phyloP scores from a whole-genome alignment of 1,140 invertebrate genomes.

The Vollenhovia emeryi region DNA sequence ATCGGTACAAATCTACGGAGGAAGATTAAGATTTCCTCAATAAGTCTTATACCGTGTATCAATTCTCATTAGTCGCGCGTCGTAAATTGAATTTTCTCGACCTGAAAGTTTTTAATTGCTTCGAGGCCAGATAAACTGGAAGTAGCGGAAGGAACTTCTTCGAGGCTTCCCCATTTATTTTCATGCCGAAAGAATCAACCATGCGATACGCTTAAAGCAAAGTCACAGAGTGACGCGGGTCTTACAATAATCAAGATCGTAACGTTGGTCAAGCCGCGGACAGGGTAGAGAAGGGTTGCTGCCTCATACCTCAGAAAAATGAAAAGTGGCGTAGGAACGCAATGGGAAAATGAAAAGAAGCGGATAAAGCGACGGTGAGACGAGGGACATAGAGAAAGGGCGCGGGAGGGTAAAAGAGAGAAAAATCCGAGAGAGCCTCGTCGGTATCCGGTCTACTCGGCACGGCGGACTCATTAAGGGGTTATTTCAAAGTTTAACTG shows the following conservation, averaged over 20 bases:
- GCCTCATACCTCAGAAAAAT: constrained; percentile 34
- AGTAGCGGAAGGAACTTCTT: constrained; percentile 1
- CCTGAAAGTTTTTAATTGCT: constrained; percentile 52
- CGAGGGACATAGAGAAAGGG: constrained; percentile 22
- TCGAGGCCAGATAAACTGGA: constrained; percentile 18
- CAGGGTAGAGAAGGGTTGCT: not conserved
- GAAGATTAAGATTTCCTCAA: not conserved
- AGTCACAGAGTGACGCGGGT: constrained; percentile 74
- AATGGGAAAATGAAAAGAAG: constrained; percentile 33
- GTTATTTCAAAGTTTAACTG: constrained; percentile 82
- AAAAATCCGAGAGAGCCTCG: constrained; percentile 76
- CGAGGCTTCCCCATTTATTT: not conserved
- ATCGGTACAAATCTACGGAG: not conserved
- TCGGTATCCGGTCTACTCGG: constrained; percentile 75
- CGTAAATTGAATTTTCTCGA: constrained; percentile 40
- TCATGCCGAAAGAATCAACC: constrained; percentile 9
- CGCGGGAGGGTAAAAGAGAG: constrained; percentile 67
- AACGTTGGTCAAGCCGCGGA: constrained; percentile 61
- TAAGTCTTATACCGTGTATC: not conserved
- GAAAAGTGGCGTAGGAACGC: constrained; percentile 17
- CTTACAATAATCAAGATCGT: constrained; percentile 75
- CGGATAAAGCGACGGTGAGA: constrained; percentile 34
- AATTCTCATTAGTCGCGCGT: constrained; percentile 12
- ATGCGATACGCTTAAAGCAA: constrained; percentile 68
- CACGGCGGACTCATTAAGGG: constrained; percentile 81